Evolutionary conservation across 2,888 invertebrate genomes (phyloP), one percentile per base, ranked within the genome.

Genomic region (Conomelus anceps): DNA sequence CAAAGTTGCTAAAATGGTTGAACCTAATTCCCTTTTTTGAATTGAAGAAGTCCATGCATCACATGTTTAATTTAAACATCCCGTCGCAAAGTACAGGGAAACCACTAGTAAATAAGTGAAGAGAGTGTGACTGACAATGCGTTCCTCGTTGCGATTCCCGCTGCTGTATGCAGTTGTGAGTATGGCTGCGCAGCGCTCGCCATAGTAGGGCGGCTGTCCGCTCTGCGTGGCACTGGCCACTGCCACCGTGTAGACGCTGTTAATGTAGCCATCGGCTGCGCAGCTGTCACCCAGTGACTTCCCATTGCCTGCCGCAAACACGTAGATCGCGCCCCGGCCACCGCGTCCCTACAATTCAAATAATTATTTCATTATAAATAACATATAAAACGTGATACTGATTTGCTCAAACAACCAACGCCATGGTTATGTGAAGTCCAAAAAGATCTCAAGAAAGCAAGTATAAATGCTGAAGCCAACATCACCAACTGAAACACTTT

Each of bases 241-340:
- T 0, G 97, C 96, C 91, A 99, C 95, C 0, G 98, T 98, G 93
- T 97, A 98, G 91, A 98, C 96, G 92, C 96, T 97, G 24, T 96
- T 94, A 86, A 96, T 95, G 93, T 97, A 98, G 92, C 99, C 99
- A 93, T 99, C 99, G 93, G 98, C 98, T 92, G 97, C 97, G 93
- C 99, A 98, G 93, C 98, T 97, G 93, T 98, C 98, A 9, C 95
- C 94, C 90, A 95, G 94, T 13, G 95, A 95, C 29, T 98, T 98
- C 0, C 98, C 98, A 92, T 98, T 98, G 1, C 98, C 98, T 26
- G 97, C 97, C 0, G 98, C 98, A 98, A 98, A 98, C 0, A 98
- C 97, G 93, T 97, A 98, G 91, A 98, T 96, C 17, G 95, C 95
- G 0, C 98, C 98, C 93, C 95, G 96, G 0, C 98, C 98, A 9